Conservation (phyloP, 1,140 invertebrate species). For the Oryctes rhinoceros region DNA sequence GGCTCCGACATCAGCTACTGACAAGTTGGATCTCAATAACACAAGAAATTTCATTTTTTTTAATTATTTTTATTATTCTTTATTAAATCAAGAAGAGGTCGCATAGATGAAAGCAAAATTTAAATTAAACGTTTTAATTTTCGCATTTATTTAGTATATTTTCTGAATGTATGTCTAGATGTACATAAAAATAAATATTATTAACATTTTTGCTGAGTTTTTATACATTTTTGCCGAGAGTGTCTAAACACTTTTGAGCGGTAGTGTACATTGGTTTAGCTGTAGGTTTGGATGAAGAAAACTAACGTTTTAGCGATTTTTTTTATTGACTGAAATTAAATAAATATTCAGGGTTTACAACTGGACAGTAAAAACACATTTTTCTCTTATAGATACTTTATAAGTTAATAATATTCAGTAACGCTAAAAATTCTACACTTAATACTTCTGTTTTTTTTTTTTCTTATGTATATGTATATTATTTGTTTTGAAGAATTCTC, state of each 20-base stretch:
- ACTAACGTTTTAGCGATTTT: background rate
- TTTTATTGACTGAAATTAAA: slow-evolving; percentile 33
- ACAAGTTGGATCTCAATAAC: too few species aligned
- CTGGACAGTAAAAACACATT: slow-evolving; percentile 32
- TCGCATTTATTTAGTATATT: too few species aligned
- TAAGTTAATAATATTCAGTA: slow-evolving; percentile 17
- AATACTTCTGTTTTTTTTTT: slow-evolving; percentile 21
- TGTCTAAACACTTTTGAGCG: too few species aligned
- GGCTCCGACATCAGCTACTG: too few species aligned
- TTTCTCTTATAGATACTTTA: background rate
- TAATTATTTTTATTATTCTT: too few species aligned
- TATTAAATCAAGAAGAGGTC: too few species aligned
- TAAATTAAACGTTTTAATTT: too few species aligned
- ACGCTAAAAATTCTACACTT: slow-evolving; percentile 23
- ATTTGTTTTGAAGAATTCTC: slow-evolving; percentile 1
- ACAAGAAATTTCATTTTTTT: too few species aligned
- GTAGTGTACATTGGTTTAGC: background rate
- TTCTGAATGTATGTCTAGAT: too few species aligned
- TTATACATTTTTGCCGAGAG: background rate
- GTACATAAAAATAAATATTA: too few species aligned
- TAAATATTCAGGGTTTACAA: slow-evolving; percentile 26
- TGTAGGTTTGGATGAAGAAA: background rate
- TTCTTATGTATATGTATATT: slow-evolving; percentile 17
- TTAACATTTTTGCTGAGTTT: too few species aligned
- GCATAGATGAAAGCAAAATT: too few species aligned